phyloP scores from a whole-genome alignment of 35 echinoderm and acorn worm species.

The Ophioderma brevispina region DNA sequence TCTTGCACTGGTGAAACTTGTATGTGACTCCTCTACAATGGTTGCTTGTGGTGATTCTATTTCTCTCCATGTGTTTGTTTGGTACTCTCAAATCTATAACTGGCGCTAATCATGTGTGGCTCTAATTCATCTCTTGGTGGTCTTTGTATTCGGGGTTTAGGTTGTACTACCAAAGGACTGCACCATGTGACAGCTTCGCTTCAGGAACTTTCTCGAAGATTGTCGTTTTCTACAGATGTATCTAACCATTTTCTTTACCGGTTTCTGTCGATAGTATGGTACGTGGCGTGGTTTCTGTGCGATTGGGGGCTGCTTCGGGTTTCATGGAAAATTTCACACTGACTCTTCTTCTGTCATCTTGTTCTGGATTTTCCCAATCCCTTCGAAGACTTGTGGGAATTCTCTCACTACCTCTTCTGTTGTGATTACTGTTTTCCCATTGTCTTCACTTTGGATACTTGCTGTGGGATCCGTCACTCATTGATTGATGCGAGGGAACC shows the following conservation, averaged over 20 bases:
- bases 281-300: slow-evolving; percentile 60
- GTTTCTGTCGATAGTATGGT: slow-evolving; percentile 65
- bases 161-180: slow-evolving; percentile 65
- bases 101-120: slow-evolving; percentile 68
- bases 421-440: background rate
- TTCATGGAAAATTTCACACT: slow-evolving; percentile 59
- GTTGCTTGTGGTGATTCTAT: slow-evolving; percentile 54
- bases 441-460: slow-evolving; percentile 4
- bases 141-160: slow-evolving; percentile 28
- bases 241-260: slow-evolving; percentile 55
- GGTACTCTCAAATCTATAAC: slow-evolving; percentile 47
- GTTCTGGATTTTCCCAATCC: slow-evolving; percentile 40
- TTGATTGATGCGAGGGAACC: slow-evolving; percentile 29
- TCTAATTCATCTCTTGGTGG: slow-evolving; percentile 46
- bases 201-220: slow-evolving; percentile 31
- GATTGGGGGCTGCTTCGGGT: slow-evolving; percentile 36
- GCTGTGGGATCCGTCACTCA: slow-evolving; percentile 16
- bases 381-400: slow-evolving; percentile 16
- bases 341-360: slow-evolving; percentile 31
- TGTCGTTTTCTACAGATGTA: slow-evolving; percentile 37
- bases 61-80: slow-evolving; percentile 69
- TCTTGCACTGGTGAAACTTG: slow-evolving; percentile 56
- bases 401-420: background rate
- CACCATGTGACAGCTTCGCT: slow-evolving; percentile 69
- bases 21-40: slow-evolving; percentile 71